Conservation (phyloP, 2,797 vertebrate genomes). For the Syngnathus rostellatus region DNA sequence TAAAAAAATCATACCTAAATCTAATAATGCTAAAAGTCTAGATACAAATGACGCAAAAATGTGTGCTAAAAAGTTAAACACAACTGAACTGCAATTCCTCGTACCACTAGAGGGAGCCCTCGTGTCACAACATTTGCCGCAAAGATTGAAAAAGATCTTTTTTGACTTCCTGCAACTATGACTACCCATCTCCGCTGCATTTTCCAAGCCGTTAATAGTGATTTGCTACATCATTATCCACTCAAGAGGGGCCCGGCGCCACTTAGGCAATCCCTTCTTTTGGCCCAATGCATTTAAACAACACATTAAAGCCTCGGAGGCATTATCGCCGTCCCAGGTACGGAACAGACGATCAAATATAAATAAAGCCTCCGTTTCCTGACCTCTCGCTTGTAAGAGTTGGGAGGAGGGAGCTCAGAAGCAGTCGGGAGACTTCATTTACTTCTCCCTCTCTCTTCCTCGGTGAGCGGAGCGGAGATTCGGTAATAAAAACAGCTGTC, state of each 20-base stretch:
- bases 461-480: constrained; percentile 52
- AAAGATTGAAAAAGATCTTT: neutral
- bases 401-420: constrained; percentile 38
- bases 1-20: too few species aligned
- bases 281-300: constrained; percentile 51
- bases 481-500: constrained; percentile 77
- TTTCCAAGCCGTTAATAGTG: neutral
- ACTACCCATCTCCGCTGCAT: neutral
- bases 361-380: constrained; percentile 51
- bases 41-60: too few species aligned
- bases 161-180: neutral
- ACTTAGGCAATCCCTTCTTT: neutral
- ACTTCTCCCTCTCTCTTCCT: constrained; percentile 48
- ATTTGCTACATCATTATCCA: neutral
- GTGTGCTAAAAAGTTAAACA: neutral
- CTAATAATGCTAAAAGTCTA: too few species aligned
- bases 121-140: neutral
- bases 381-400: constrained; percentile 59
- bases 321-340: constrained; percentile 35
- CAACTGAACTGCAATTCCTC: neutral
- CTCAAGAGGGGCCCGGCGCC: neutral
- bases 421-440: constrained; percentile 49
- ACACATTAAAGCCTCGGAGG: constrained; percentile 44
- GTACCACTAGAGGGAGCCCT: neutral
- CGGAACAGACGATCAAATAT: constrained; percentile 20